phyloP scores from a whole-genome alignment of 1,140 invertebrate species.

The Paracyclopina nana region DNA sequence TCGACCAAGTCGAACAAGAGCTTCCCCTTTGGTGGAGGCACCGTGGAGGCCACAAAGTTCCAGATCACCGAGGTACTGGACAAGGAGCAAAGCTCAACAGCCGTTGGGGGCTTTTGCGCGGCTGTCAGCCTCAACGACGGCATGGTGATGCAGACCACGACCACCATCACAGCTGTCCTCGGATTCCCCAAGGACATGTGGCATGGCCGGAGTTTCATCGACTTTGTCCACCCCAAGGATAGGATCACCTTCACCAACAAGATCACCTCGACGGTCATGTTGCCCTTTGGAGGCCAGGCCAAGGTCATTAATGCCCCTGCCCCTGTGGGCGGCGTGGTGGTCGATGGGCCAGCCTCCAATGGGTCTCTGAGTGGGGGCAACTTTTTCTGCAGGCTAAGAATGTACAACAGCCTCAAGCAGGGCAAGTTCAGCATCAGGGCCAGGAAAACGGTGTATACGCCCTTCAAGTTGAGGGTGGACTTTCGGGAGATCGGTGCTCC shows the following conservation, averaged over 20 bases:
- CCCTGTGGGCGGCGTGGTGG: too few species aligned
- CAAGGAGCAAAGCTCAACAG: background rate
- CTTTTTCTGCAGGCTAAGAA: constrained; percentile 28
- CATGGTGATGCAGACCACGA: constrained; percentile 51
- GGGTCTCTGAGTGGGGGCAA: constrained; percentile 1
- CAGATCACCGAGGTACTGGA: background rate
- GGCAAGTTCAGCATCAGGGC: constrained; percentile 38
- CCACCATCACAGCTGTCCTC: constrained; percentile 42
- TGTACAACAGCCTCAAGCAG: constrained; percentile 31
- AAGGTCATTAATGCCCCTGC: too few species aligned
- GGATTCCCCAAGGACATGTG: constrained; percentile 63
- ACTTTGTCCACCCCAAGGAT: constrained; percentile 61
- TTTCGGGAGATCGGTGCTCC: constrained; percentile 25
- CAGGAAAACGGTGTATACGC: constrained; percentile 39
- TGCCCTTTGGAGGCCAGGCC: constrained; percentile 16
- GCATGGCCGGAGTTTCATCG: constrained; percentile 61
- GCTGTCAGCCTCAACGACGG: constrained; percentile 9
- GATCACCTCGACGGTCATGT: constrained; percentile 33
- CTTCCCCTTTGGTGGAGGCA: too few species aligned
- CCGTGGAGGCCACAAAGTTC: background rate
- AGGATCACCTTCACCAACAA: constrained; percentile 37
- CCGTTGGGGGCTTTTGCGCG: constrained; percentile 3
- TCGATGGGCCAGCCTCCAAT: constrained; percentile 15
- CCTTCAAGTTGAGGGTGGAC: constrained; percentile 45
- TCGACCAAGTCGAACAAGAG: background rate